Percentiles rank a stretch among this genome's conserved stretches.
phyloP scores from a whole-genome alignment of 2,113 vertebrate species.

The Centrocercus urophasianus region DNA sequence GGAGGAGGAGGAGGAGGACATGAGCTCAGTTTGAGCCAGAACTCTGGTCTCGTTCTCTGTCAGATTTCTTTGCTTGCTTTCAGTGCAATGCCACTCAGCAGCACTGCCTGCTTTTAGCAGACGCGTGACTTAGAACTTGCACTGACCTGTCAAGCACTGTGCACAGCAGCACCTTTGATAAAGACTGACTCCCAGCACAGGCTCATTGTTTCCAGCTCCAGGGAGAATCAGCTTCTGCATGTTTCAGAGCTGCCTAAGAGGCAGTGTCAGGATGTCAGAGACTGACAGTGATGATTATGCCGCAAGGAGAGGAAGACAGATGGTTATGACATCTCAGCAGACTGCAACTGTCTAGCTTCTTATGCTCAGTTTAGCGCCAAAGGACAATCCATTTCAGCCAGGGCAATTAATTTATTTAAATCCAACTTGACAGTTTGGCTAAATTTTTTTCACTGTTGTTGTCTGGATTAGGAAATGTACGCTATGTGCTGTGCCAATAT shows the following conservation, averaged over 20 bases:
- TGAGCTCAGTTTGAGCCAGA: not conserved
- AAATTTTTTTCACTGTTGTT: not conserved
- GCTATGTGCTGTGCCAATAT: not conserved
- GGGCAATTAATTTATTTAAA: conserved; percentile 35
- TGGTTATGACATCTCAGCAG: not conserved
- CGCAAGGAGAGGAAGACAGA: not conserved
- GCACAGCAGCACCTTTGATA: not conserved
- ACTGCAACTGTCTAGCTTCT: conserved; percentile 30
- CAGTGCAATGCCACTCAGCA: not conserved
- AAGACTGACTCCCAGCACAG: not conserved
- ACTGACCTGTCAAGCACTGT: conserved; percentile 36
- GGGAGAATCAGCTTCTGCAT: conserved; percentile 38
- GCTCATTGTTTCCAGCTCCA: conserved; percentile 6
- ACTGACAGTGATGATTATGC: not conserved
- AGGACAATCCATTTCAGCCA: conserved; percentile 34
- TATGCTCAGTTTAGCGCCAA: conserved; percentile 5
- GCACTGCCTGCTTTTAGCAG: not conserved
- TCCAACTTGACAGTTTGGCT: not conserved
- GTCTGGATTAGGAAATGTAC: not conserved
- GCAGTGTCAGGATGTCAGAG: not conserved
- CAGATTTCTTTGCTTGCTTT: not conserved
- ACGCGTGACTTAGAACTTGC: not conserved
- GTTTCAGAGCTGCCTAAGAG: conserved; percentile 26
- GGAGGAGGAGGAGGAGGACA: not conserved
- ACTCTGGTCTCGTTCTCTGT: not conserved